Evolutionary conservation across 1,140 invertebrate species (phyloP).

Genomic region (Leptopilina clavipes): DNA sequence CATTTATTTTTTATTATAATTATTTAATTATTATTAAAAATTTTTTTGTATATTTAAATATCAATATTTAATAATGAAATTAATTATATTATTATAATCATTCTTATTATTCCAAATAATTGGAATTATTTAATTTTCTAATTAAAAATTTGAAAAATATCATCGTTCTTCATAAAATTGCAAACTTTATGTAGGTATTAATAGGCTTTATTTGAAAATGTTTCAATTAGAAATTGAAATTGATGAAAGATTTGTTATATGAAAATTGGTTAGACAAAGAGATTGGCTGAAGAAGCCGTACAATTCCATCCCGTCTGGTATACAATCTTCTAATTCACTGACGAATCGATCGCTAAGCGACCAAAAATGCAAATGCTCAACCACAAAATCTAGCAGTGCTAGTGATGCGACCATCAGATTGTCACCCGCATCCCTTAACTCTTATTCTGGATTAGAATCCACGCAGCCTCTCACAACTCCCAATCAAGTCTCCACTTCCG

Average conservation of each 20-base stretch:
- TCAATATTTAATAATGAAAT: too few species aligned
- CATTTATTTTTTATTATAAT: too few species aligned
- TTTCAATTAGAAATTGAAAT: too few species aligned
- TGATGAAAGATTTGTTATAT: constrained; percentile 7
- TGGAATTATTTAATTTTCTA: too few species aligned
- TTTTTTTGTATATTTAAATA: too few species aligned
- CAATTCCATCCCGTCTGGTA: constrained; percentile 45
- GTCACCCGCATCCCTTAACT: constrained; percentile 33
- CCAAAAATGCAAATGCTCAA: constrained; percentile 57
- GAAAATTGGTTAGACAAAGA: constrained; percentile 51
- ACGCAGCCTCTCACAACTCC: constrained; percentile 14
- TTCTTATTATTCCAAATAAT: too few species aligned
- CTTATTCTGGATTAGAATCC: constrained; percentile 35
- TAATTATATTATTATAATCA: too few species aligned
- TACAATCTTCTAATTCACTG: constrained; percentile 41
- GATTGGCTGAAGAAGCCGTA: constrained; percentile 65
- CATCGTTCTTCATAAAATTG: too few species aligned
- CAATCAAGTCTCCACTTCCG: background rate
- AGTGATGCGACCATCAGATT: constrained; percentile 47
- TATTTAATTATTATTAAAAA: too few species aligned
- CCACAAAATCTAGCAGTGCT: constrained; percentile 49
- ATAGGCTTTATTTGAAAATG: too few species aligned
- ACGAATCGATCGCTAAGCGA: constrained; percentile 41
- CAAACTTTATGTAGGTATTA: too few species aligned
- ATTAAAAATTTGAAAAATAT: too few species aligned